These are phyloP conservation scores for Boleophthalmus pectinirostris DNA, from an alignment of 2,113 vertebrate species.

Conservation along the genomic window DNA sequence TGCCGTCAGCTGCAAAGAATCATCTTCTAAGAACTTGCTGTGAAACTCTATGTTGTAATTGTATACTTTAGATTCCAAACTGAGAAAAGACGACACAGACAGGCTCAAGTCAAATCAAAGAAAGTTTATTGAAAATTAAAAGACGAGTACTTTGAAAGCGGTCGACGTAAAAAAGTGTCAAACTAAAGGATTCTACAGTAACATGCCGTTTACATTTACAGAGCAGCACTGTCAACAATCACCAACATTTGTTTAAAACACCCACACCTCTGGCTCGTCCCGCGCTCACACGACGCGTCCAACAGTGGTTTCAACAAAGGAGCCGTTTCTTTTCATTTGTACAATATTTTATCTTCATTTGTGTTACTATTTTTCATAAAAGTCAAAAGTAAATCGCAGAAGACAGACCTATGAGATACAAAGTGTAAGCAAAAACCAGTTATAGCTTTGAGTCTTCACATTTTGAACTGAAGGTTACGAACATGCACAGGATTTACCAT, in stretches of 20 bases:
- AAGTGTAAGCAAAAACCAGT: conserved; percentile 4
- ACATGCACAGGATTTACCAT: conserved; percentile 2
- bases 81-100: background rate
- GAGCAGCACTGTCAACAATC: conserved; percentile 24
- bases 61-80: too few species aligned
- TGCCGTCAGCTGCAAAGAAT: too few species aligned
- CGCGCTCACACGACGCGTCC: too few species aligned
- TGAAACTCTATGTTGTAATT: too few species aligned
- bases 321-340: background rate
- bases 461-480: conserved; percentile 20
- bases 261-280: background rate
- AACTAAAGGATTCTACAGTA: conserved; percentile 31
- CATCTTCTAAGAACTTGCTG: too few species aligned
- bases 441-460: conserved; percentile 8
- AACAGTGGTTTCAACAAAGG: conserved; percentile 8
- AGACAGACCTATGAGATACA: conserved; percentile 13
- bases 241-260: background rate
- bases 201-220: conserved; percentile 57
- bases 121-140: conserved; percentile 69
- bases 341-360: conserved; percentile 36
- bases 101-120: conserved; percentile 34
- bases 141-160: conserved; percentile 50
- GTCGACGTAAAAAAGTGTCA: conserved; percentile 56
- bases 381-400: conserved; percentile 21
- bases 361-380: conserved; percentile 19